These are phyloP conservation scores for Atta texana DNA, from an alignment of 1,140 invertebrate genomes.

Conservation along the genomic window DNA sequence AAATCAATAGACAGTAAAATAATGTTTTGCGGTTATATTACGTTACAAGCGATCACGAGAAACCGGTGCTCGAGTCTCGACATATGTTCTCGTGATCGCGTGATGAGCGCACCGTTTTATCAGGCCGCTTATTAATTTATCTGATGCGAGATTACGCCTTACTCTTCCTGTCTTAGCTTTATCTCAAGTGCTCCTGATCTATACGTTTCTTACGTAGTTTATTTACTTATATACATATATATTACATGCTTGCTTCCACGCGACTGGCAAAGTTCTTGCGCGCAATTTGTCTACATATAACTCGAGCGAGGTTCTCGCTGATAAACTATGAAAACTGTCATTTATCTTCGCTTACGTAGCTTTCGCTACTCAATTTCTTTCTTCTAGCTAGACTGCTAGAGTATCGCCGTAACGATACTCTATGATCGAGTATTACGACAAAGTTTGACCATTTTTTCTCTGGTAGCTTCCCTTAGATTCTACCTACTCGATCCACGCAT, in stretches of 20 bases:
- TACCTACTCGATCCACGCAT: background rate
- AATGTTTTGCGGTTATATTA: constrained; percentile 39
- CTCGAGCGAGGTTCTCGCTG: background rate
- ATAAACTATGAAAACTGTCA: constrained; percentile 14
- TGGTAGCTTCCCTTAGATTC: background rate
- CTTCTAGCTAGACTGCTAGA: background rate
- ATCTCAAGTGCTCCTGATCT: constrained; percentile 32
- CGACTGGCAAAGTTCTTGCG: background rate
- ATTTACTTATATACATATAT: background rate
- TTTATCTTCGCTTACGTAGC: constrained; percentile 18
- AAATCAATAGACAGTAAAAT: constrained; percentile 52
- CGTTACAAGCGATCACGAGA: constrained; percentile 1
- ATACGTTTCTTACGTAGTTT: background rate
- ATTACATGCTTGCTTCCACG: constrained; percentile 7
- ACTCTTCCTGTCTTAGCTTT: background rate
- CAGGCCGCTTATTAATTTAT: constrained; percentile 53
- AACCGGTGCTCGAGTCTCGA: background rate
- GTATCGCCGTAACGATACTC: background rate
- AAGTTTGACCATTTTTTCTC: constrained; percentile 1
- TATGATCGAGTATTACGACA: constrained; percentile 9
- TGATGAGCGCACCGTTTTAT: constrained; percentile 24
- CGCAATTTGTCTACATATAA: constrained; percentile 23
- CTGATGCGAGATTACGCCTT: constrained; percentile 4
- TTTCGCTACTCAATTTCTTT: constrained; percentile 33
- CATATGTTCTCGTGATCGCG: constrained; percentile 14